Percentiles rank a stretch among this genome's conserved stretches.
Conservation (phyloP, 2,797 vertebrate species). For the Oceanodroma leucorhoa region DNA sequence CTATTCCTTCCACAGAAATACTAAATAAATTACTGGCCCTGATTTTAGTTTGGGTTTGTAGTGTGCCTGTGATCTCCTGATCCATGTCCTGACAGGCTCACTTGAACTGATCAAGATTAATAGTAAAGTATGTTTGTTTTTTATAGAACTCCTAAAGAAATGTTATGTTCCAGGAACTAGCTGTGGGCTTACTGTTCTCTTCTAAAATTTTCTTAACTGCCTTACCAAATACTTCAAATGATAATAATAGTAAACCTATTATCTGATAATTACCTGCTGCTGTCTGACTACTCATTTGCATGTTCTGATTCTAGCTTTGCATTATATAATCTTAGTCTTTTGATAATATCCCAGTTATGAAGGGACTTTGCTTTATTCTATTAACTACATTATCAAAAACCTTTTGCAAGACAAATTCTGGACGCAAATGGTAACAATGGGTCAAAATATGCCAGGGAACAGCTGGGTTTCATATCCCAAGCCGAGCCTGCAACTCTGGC, state of each 20-base stretch:
- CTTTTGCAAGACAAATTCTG: background rate
- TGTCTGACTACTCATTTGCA: slow-evolving; percentile 44
- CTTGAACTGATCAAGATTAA: background rate
- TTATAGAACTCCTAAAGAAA: background rate
- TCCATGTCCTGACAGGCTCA: background rate
- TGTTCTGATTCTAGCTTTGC: slow-evolving; percentile 30
- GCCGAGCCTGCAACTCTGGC: background rate
- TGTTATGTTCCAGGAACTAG: background rate
- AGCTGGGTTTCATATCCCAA: background rate
- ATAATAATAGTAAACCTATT: slow-evolving; percentile 59
- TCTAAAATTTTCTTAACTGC: background rate
- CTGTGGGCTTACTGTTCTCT: slow-evolving; percentile 11
- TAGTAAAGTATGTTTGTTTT: background rate
- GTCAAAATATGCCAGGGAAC: background rate
- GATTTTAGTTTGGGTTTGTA: background rate
- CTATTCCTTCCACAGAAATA: background rate
- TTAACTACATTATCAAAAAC: background rate
- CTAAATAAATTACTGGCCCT: background rate
- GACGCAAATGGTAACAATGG: background rate
- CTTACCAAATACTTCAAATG: background rate
- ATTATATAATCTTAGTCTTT: slow-evolving; percentile 32
- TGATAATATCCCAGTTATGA: background rate
- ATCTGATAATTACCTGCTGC: slow-evolving; percentile 58
- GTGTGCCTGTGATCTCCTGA: background rate
- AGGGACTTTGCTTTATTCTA: background rate